These are phyloP conservation scores for Amphimedon queenslandica DNA, from an alignment of 37 sponge, comb jelly and placozoan genomes.

Conservation along the genomic window DNA sequence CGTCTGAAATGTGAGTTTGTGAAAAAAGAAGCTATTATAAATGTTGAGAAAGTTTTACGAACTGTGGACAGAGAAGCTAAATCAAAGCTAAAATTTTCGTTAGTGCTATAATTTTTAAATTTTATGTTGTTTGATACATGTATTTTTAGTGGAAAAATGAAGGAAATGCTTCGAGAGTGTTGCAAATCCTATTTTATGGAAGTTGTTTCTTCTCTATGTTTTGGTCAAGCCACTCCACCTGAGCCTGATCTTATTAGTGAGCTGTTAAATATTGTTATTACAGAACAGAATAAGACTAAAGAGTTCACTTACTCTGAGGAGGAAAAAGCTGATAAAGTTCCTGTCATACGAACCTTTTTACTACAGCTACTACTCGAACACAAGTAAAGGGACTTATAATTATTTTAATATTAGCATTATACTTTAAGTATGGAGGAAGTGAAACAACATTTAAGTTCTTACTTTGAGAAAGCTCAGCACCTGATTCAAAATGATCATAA, in stretches of 20 bases:
- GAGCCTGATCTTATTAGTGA: slow-evolving; percentile 46
- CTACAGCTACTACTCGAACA: slow-evolving; percentile 61
- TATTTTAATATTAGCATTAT: not conserved
- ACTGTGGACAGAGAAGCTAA: slow-evolving; percentile 11
- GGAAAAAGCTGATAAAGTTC: slow-evolving; percentile 31
- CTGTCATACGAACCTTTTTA: slow-evolving; percentile 62
- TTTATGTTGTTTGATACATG: not conserved
- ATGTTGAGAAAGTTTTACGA: slow-evolving; percentile 29
- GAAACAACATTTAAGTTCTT: slow-evolving; percentile 31
- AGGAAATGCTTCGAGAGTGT: slow-evolving; percentile 4
- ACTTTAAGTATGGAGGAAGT: slow-evolving; percentile 36
- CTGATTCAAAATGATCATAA: slow-evolving; percentile 24
- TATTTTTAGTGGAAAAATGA: not conserved
- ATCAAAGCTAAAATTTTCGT: slow-evolving; percentile 1
- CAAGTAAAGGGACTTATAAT: slow-evolving; percentile 33
- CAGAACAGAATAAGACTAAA: slow-evolving; percentile 31
- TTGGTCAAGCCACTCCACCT: slow-evolving; percentile 54
- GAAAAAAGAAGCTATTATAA: too few species aligned
- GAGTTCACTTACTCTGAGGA: slow-evolving; percentile 43
- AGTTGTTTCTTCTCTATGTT: slow-evolving; percentile 70
- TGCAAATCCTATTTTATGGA: slow-evolving; percentile 65
- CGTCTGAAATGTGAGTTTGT: too few species aligned
- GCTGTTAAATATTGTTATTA: slow-evolving; percentile 54
- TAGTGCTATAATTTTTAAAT: not conserved
- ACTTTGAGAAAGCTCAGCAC: slow-evolving; percentile 31